Percentiles rank a stretch among this genome's conserved stretches.
Evolutionary conservation across 2,888 invertebrate species (phyloP).

Genomic region (Amphipoea oculea): DNA sequence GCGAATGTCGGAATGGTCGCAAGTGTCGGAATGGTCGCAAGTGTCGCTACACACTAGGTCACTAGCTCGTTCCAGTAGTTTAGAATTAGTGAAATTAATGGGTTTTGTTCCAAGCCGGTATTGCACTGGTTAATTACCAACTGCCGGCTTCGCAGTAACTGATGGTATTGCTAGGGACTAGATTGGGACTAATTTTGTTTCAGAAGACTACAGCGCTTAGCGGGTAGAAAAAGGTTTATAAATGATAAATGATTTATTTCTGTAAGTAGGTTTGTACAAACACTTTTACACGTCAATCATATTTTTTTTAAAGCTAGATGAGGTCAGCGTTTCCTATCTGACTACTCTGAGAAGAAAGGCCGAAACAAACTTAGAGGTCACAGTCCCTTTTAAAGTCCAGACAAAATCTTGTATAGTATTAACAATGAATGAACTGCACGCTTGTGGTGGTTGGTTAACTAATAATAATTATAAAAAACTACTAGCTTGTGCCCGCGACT

Average conservation of each 20-base stretch:
- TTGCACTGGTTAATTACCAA: constrained; percentile 64
- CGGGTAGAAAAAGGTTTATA: background rate
- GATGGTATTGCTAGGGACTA: constrained; percentile 21
- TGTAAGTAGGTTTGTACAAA: too few species aligned
- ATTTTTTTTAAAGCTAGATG: too few species aligned
- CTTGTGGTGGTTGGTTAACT: background rate
- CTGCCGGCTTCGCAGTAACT: constrained; percentile 35
- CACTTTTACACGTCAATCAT: too few species aligned
- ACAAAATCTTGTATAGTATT: background rate
- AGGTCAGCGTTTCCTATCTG: too few species aligned
- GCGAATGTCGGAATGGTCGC: constrained; percentile 12
- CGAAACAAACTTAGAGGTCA: too few species aligned
- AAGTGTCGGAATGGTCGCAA: constrained; percentile 10
- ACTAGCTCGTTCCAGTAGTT: constrained; percentile 20
- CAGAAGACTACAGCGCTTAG: background rate
- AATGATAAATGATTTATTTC: too few species aligned
- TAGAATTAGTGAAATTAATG: constrained; percentile 69
- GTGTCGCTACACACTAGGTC: constrained; percentile 44
- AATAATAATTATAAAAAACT: background rate
- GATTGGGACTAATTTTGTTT: constrained; percentile 20
- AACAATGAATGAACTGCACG: too few species aligned
- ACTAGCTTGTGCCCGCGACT: background rate
- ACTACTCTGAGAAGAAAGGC: too few species aligned
- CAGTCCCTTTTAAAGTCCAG: too few species aligned
- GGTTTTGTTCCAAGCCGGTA: constrained; percentile 59